Percentiles rank a stretch among this genome's conserved stretches.
These are phyloP conservation scores for Pocillopora meandrina DNA, from an alignment of 92 coral and sea anemone species.

Conservation along the genomic window DNA sequence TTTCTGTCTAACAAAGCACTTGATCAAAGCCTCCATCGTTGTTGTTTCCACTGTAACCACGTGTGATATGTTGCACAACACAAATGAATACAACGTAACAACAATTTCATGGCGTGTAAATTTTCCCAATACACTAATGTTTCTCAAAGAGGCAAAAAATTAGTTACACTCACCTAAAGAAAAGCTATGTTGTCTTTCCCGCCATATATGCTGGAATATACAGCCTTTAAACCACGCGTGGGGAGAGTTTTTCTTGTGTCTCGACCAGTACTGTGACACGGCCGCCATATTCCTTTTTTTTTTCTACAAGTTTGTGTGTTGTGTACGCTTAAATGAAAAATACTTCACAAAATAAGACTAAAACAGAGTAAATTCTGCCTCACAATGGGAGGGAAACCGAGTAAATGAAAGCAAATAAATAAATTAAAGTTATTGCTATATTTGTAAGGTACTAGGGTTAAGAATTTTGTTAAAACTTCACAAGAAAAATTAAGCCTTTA, in stretches of 20 bases:
- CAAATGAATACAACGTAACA: too few species aligned
- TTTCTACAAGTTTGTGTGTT: neutral
- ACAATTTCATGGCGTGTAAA: neutral
- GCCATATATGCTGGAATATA: constrained; percentile 73
- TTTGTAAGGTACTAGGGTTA: too few species aligned
- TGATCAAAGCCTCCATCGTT: too few species aligned
- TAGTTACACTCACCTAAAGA: constrained; percentile 3
- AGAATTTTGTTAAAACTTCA: too few species aligned
- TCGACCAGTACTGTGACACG: neutral
- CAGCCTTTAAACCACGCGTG: constrained; percentile 32
- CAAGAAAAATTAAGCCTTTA: too few species aligned
- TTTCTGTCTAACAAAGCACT: too few species aligned
- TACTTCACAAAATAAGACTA: neutral
- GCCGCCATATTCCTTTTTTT: constrained; percentile 6
- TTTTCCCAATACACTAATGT: neutral
- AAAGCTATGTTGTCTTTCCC: constrained; percentile 27
- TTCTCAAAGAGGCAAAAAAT: neutral
- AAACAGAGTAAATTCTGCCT: too few species aligned
- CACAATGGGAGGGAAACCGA: too few species aligned
- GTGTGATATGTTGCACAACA: too few species aligned
- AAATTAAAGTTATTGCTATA: too few species aligned
- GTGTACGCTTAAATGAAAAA: neutral
- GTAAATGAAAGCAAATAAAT: too few species aligned
- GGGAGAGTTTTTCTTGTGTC: neutral
- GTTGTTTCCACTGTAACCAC: too few species aligned